A percentile compares a stretch with the other conserved stretches of the same genome.
phyloP scores from a whole-genome alignment of 2,888 invertebrate genomes.

The Lomographa bimaculata region DNA sequence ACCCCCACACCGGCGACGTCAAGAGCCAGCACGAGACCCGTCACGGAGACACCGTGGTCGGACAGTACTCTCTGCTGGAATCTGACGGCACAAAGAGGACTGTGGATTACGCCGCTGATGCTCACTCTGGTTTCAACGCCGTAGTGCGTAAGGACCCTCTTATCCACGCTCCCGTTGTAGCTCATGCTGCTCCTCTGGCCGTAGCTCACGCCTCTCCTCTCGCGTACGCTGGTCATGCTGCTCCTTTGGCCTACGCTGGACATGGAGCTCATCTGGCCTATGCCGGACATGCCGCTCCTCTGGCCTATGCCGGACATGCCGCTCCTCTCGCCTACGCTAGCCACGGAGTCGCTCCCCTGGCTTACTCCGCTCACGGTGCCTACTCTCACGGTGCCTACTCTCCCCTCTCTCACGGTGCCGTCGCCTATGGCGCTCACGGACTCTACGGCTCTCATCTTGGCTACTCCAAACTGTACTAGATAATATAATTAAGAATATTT shows the following conservation, averaged over 20 bases:
- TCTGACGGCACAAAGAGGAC: constrained; percentile 86
- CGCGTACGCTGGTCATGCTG: constrained; percentile 39
- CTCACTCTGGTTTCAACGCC: constrained; percentile 82
- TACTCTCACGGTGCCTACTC: no score
- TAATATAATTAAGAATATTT: constrained; percentile 32
- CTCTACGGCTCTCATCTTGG: constrained; percentile 45
- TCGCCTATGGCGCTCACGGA: constrained; percentile 45
- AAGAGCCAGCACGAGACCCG: constrained; percentile 86
- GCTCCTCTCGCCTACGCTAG: constrained; percentile 43
- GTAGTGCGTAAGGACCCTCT: constrained; percentile 78
- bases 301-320: constrained; percentile 34
- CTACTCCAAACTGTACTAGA: constrained; percentile 46
- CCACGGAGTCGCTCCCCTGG: constrained; percentile 40
- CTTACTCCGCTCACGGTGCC: constrained; percentile 30
- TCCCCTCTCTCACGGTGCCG: constrained; percentile 40
- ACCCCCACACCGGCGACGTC: constrained; percentile 77
- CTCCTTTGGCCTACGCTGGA: constrained; percentile 36
- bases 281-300: constrained; percentile 40
- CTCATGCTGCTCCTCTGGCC: constrained; percentile 43
- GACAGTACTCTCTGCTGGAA: constrained; percentile 78
- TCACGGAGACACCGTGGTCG: constrained; percentile 85
- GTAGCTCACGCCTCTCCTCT: constrained; percentile 40
- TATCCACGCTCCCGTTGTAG: constrained; percentile 45
- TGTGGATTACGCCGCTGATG: constrained; percentile 84
- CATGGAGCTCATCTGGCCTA: constrained; percentile 38